phyloP scores from a whole-genome alignment of 2,113 vertebrate species.

The Platichthys stellatus region DNA sequence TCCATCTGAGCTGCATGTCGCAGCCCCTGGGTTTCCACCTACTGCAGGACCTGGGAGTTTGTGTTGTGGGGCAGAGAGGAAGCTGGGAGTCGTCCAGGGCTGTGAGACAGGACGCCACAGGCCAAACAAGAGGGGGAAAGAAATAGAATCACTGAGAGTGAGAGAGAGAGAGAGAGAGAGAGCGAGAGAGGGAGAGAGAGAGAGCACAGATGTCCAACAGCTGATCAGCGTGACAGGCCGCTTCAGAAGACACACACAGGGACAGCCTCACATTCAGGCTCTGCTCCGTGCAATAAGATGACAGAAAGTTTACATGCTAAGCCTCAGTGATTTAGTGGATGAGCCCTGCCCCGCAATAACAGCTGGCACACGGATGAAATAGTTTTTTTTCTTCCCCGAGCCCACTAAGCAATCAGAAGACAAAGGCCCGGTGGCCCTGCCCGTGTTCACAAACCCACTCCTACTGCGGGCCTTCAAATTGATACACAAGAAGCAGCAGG shows the following conservation, averaged over 20 bases:
- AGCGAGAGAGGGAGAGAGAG: slow-evolving; percentile 14
- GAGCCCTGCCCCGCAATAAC: slow-evolving; percentile 24
- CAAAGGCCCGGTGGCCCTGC: background rate
- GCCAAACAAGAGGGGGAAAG: slow-evolving; percentile 13
- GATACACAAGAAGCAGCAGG: slow-evolving; percentile 12
- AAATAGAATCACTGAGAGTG: slow-evolving; percentile 11
- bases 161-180: slow-evolving; percentile 16
- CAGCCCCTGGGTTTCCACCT: slow-evolving; percentile 45
- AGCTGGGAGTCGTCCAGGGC: slow-evolving; percentile 12
- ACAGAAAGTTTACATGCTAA: slow-evolving; percentile 62
- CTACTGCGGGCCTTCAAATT: background rate
- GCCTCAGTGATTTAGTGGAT: slow-evolving; percentile 41
- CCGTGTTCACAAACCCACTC: slow-evolving; percentile 24
- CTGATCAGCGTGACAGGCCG: slow-evolving; percentile 40
- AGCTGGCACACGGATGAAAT: slow-evolving; percentile 28
- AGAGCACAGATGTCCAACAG: slow-evolving; percentile 56
- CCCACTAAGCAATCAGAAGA: slow-evolving; percentile 2
- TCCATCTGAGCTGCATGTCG: slow-evolving; percentile 62
- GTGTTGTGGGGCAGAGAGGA: slow-evolving; percentile 10
- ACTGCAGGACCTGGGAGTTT: slow-evolving; percentile 59
- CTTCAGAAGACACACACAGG: slow-evolving; percentile 11
- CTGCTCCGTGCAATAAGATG: slow-evolving; percentile 41
- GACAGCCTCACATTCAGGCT: slow-evolving; percentile 21
- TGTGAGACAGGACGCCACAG: slow-evolving; percentile 4
- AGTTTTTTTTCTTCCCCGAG: too few relatives aligned